Percentiles rank a stretch among this genome's conserved stretches.
Conservation (phyloP, 2,888 invertebrate genomes). For the Epistrophe eligans region DNA sequence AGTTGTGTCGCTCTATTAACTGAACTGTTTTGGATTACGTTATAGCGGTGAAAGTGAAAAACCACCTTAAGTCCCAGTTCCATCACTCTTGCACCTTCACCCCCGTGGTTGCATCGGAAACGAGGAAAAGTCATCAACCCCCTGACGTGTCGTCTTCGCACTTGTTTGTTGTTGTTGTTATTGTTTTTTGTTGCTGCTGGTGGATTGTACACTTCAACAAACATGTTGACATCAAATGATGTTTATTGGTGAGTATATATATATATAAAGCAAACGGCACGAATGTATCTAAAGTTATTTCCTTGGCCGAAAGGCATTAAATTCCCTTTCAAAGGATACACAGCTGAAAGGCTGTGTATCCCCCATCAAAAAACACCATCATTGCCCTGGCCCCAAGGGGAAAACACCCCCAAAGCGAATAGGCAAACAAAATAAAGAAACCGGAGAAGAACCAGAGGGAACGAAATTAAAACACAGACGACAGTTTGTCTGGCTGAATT, state of each 20-base stretch:
- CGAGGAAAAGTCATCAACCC: slow-evolving; percentile 73
- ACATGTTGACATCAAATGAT: slow-evolving; percentile 82
- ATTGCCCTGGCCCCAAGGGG: slow-evolving; percentile 3
- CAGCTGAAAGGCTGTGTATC: slow-evolving; percentile 42
- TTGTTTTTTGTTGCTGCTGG: slow-evolving; percentile 15
- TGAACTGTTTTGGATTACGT: slow-evolving; percentile 66
- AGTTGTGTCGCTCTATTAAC: slow-evolving; percentile 39
- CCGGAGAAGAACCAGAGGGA: background rate
- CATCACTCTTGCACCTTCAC: background rate
- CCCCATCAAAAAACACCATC: background rate
- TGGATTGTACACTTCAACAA: slow-evolving; percentile 75
- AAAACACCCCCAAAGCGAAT: slow-evolving; percentile 33
- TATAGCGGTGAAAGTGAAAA: slow-evolving; percentile 74
- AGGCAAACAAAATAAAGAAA: slow-evolving; percentile 34
- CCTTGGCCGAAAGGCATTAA: slow-evolving; percentile 29
- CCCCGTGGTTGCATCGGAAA: background rate
- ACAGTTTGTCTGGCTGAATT: slow-evolving; percentile 73
- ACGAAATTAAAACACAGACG: slow-evolving; percentile 68
- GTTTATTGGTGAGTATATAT: slow-evolving; percentile 81
- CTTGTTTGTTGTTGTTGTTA: slow-evolving; percentile 20
- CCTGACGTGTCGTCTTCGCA: slow-evolving; percentile 47
- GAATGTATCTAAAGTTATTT: slow-evolving; percentile 62
- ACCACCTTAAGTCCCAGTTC: slow-evolving; percentile 49
- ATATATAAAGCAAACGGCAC: background rate
- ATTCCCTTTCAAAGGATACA: slow-evolving; percentile 58